These are phyloP conservation scores for Candoia aspera DNA, from an alignment of 2,113 vertebrate species.

Conservation along the genomic window DNA sequence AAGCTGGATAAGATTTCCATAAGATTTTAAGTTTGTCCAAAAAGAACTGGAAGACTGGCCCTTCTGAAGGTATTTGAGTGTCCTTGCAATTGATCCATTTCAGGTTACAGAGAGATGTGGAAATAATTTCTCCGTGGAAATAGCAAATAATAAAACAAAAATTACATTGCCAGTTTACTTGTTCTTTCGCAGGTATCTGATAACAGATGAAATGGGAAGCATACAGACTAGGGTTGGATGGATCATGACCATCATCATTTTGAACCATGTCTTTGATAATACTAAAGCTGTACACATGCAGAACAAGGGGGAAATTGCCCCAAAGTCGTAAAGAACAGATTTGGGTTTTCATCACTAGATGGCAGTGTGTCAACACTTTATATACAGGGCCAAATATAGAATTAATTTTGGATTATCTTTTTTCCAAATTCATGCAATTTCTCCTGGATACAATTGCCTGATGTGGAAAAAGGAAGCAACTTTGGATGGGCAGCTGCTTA, in stretches of 20 bases:
- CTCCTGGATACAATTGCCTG: not conserved
- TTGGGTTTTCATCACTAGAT: constrained; percentile 1
- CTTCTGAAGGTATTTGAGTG: not conserved
- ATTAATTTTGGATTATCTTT: not conserved
- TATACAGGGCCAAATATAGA: not conserved
- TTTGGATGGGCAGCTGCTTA: not conserved
- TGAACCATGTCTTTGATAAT: not conserved
- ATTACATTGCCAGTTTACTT: not conserved
- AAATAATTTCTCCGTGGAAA: not conserved
- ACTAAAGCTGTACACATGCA: not conserved
- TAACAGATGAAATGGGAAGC: not conserved
- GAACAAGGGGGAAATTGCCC: not conserved
- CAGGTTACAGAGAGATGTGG: not conserved
- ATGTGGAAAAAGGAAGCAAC: not conserved
- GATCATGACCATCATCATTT: not conserved
- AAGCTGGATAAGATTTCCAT: not conserved
- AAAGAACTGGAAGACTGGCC: not conserved
- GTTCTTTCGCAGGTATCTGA: not conserved
- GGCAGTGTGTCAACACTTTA: not conserved
- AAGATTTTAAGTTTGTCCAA: not conserved
- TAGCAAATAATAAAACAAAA: not conserved
- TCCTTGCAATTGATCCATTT: not conserved
- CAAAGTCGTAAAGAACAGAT: not conserved
- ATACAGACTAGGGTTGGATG: not conserved
- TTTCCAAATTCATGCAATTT: not conserved